Evolutionary conservation across 2,113 vertebrate species (phyloP), one percentile per base, ranked within the genome.

Genomic region (Aplodontia rufa): DNA sequence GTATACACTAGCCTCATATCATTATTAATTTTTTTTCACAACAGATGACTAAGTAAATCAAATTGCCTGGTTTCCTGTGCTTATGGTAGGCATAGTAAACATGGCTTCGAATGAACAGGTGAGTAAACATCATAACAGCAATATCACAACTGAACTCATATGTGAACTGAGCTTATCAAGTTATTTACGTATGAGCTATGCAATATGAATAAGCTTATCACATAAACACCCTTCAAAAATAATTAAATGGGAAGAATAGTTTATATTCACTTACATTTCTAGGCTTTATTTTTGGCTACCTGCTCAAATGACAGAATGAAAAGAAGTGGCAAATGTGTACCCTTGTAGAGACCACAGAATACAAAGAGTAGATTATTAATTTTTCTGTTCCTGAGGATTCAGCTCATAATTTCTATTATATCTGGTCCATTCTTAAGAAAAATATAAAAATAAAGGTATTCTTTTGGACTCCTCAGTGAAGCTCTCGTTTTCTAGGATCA

Each of bases 61-160:
- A 64, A 81, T 37, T 30, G 12, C 32, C 7, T 30, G 47, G 58
- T 95, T 90, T 40, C 0, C 5, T 66, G 0, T 30, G 19, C 6
- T 71, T 35, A 79, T 49, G 30, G 1, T 28, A 83, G 30, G 24
- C 12, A 87, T 47, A 71, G 12, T 80, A 71, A 89, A 62, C 78
- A 24, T 24, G 6, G 35, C 68, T 95, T 20, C 45, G 13, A 93
- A 49, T 78, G 14, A 95, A 42, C 7, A 90, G 30, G n/a, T 51
- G 90, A 90, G 76, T 94, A 71, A 84, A 85, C 10, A 93, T 84
- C n/a, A 87, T 35, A 95, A 86, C 1, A 55, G 26, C 49, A 78
- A 68, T 60, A 96, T 83, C 49, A 86, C 96, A 96, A 98, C 47
- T 95, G 49, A 97, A 84, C 60, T 74, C 82, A 66, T 95, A 68